A percentile compares a stretch with the other conserved stretches of the same genome.
Conservation (phyloP, 1,140 invertebrate genomes). For the Temnothorax nylanderi region DNA sequence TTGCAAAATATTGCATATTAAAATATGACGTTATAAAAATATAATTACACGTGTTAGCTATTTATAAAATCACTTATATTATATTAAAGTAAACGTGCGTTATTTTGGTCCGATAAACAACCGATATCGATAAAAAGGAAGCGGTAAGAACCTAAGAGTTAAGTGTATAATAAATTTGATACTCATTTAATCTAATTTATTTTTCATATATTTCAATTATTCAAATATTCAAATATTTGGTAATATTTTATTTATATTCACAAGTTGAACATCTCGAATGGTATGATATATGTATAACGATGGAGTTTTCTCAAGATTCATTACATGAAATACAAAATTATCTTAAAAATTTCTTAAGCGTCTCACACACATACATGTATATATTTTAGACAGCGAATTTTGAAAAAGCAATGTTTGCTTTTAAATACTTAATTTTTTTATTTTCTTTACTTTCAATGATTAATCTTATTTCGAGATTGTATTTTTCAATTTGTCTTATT, state of each 20-base stretch:
- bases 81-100: neutral
- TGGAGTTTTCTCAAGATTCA: neutral
- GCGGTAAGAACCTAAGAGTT: neutral
- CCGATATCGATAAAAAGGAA: neutral
- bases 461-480: neutral
- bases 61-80: constrained; percentile 19
- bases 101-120: neutral
- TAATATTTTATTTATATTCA: neutral
- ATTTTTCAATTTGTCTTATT: constrained; percentile 23
- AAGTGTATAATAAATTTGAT: neutral
- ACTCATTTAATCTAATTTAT: too few species aligned
- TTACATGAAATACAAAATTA: neutral
- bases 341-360: neutral
- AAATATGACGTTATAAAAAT: constrained; percentile 4
- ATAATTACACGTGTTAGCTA: neutral
- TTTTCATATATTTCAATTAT: too few species aligned
- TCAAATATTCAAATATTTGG: too few species aligned
- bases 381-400: neutral
- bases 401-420: neutral
- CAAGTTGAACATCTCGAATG: neutral
- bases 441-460: neutral
- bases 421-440: neutral
- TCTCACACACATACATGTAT: neutral
- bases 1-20: constrained; percentile 24
- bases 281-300: neutral